Percentiles rank a stretch among this genome's conserved stretches.
Evolutionary conservation across 2,888 invertebrate species (phyloP).

Genomic region (Hipparchia semele): DNA sequence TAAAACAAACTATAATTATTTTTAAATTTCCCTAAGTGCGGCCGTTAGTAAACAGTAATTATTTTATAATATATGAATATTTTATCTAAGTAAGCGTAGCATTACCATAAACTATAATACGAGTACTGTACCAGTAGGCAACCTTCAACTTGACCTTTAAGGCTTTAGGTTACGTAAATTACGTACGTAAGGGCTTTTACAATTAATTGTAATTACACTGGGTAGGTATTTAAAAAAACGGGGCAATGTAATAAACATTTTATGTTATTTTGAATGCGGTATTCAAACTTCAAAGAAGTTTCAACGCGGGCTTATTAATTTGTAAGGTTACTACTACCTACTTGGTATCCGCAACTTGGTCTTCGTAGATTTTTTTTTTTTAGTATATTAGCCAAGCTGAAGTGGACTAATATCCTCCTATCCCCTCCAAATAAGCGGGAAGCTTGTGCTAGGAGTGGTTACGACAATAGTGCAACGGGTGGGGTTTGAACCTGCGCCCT

Average conservation of each 20-base stretch:
- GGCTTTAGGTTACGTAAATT: not conserved
- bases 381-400: too few species aligned
- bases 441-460: too few species aligned
- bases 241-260: not conserved
- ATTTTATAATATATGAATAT: too few species aligned
- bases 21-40: too few species aligned
- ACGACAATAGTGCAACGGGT: too few species aligned
- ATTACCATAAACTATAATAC: not conserved
- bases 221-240: not conserved
- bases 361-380: not conserved
- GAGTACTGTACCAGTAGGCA: not conserved
- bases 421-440: too few species aligned
- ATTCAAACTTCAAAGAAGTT: not conserved
- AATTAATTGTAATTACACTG: not conserved
- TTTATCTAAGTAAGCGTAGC: too few species aligned
- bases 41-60: too few species aligned
- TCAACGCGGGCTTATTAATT: not conserved
- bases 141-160: constrained; percentile 19
- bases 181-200: constrained; percentile 7
- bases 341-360: not conserved
- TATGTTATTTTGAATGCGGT: not conserved
- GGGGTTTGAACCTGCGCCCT: too few species aligned
- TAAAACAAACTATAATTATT: too few species aligned
- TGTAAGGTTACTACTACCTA: not conserved
- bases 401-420: too few species aligned